These are phyloP conservation scores for Brassicogethes aeneus DNA, from an alignment of 2,888 invertebrate species.

Conservation along the genomic window DNA sequence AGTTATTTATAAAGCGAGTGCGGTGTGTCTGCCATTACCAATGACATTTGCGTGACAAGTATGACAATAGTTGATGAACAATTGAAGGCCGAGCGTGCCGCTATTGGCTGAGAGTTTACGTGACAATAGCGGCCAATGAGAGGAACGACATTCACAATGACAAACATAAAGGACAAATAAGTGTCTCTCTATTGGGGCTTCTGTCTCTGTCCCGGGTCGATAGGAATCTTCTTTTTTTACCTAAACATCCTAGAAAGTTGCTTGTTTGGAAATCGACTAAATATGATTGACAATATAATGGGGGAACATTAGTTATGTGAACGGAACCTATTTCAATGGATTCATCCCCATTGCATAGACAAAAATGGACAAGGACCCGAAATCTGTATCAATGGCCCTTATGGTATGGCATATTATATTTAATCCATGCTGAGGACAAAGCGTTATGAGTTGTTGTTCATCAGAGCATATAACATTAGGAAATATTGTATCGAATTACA, in stretches of 20 bases:
- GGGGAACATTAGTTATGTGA: slow-evolving; percentile 26
- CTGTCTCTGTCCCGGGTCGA: slow-evolving; percentile 5
- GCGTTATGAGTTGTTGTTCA: slow-evolving; percentile 36
- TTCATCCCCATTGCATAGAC: slow-evolving; percentile 32
- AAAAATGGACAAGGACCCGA: slow-evolving; percentile 27
- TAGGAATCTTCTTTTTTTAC: not conserved
- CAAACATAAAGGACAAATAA: slow-evolving; percentile 15
- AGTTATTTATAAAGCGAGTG: not conserved
- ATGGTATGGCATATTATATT: slow-evolving; percentile 28
- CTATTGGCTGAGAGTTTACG: slow-evolving; percentile 31
- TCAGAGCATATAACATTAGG: slow-evolving; percentile 33
- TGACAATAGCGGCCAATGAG: slow-evolving; percentile 36
- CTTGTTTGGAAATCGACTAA: slow-evolving; percentile 7
- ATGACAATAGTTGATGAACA: slow-evolving; percentile 34
- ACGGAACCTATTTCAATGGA: slow-evolving; percentile 8
- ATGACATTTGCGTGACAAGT: slow-evolving; percentile 34
- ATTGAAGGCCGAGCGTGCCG: slow-evolving; percentile 23
- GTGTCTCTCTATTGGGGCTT: slow-evolving; percentile 16
- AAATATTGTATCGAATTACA: slow-evolving; percentile 34
- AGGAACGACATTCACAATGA: slow-evolving; percentile 21
- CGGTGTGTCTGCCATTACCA: slow-evolving; percentile 11
- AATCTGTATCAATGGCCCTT: slow-evolving; percentile 35
- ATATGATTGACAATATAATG: slow-evolving; percentile 37
- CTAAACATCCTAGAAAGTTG: not conserved
- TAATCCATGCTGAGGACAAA: slow-evolving; percentile 32